Conservation (phyloP, 2,797 vertebrate genomes). For the Hypotaenidia okinawae region DNA sequence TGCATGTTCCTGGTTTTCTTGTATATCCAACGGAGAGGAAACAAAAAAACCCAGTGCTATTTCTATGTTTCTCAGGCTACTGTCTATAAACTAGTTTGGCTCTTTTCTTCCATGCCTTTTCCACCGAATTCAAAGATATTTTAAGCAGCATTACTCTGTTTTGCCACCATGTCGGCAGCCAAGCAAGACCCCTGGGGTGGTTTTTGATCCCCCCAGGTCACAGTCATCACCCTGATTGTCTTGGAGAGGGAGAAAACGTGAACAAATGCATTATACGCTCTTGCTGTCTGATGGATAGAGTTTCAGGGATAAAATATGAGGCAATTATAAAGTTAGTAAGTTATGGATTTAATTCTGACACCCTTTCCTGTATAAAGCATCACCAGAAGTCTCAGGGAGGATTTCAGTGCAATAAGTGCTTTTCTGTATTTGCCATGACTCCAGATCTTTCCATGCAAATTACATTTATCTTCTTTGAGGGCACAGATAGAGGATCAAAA, state of each 20-base stretch:
- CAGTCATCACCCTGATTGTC: not conserved
- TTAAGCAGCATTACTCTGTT: not conserved
- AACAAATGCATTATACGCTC: not conserved
- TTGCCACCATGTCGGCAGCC: not conserved
- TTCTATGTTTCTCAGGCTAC: not conserved
- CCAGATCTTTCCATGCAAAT: not conserved
- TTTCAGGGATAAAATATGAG: not conserved
- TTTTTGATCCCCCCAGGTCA: not conserved
- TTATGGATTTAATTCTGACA: not conserved
- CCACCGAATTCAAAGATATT: not conserved
- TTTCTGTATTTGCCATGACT: not conserved
- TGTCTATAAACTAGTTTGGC: not conserved
- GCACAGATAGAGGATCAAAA: not conserved
- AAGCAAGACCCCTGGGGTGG: not conserved
- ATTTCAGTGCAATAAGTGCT: not conserved
- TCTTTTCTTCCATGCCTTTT: not conserved
- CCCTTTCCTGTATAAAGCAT: not conserved
- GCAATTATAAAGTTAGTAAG: not conserved
- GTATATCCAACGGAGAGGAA: not conserved
- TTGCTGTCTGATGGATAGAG: not conserved
- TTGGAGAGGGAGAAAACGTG: not conserved
- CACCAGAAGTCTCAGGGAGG: not conserved
- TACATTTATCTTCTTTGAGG: not conserved
- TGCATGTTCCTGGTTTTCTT: not conserved
- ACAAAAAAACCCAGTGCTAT: not conserved